phyloP scores from a whole-genome alignment of 1,140 invertebrate genomes.

The Leptinotarsa undecemlineata region DNA sequence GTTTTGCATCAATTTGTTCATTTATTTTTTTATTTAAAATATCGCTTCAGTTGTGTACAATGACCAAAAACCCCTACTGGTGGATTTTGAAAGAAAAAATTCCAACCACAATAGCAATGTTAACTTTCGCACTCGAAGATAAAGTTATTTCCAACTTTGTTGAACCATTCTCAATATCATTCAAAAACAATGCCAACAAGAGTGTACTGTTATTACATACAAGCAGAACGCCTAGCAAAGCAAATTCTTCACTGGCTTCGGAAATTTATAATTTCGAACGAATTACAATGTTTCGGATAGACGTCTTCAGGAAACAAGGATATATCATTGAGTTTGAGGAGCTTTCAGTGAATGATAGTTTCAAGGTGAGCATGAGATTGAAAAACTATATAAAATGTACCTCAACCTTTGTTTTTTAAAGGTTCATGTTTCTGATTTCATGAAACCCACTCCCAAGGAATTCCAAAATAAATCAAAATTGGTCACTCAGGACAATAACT shows the following conservation, averaged over 20 bases:
- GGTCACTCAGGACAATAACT: background rate
- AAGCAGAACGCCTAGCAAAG: conserved; percentile 10
- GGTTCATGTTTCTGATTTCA: conserved; percentile 28
- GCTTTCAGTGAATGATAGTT: conserved; percentile 6
- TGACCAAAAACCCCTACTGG: conserved; percentile 31
- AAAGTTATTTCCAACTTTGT: background rate
- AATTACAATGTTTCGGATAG: conserved; percentile 33
- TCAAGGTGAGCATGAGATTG: conserved; percentile 22
- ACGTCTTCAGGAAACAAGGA: conserved; percentile 20
- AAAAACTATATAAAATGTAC: too few species aligned
- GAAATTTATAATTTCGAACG: conserved; percentile 21
- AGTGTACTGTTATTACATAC: conserved; percentile 10
- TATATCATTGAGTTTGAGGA: conserved; percentile 33
- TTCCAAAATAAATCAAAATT: conserved; percentile 18
- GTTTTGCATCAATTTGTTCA: too few species aligned
- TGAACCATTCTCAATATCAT: background rate
- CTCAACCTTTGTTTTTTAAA: background rate
- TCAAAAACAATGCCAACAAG: conserved; percentile 14
- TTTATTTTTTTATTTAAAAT: too few species aligned
- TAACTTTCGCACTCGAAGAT: conserved; percentile 10
- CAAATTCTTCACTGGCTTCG: background rate
- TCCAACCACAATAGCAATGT: conserved; percentile 18
- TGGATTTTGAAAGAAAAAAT: conserved; percentile 22
- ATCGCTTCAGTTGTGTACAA: conserved; percentile 31
- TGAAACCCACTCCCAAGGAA: conserved; percentile 28